Evolutionary conservation across 2,888 invertebrate species (phyloP), one percentile per base, ranked within the genome.

Genomic region (Eudemis profundana): DNA sequence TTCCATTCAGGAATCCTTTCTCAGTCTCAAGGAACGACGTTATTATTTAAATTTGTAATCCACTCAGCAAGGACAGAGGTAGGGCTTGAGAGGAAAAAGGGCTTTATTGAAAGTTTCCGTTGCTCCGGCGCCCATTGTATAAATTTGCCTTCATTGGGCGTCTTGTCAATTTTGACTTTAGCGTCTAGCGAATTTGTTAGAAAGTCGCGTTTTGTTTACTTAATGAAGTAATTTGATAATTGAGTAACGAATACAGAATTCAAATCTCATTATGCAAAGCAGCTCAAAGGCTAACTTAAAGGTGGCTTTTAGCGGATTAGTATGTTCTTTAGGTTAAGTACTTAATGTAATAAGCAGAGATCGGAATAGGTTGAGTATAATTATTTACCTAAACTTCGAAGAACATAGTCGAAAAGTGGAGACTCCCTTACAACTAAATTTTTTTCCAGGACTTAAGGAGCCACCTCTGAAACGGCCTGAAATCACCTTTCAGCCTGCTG

Each of bases 41-140:
- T 49, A 27, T 49, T 49, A 49, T 49, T 49, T 49, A 29, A 49
- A 49, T 49, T 27, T 8, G 23, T 29, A 49, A 49, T 49, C 27
- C 49, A 29, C 49, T 49, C 49, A 49, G 27, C 27, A 12, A 27
- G 15, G 29, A 15, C 49, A 49, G 27, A 49, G 27, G 49, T 29
- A 49, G 15, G 19, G 27, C 3, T 27, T 27, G 27, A 12, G 7
- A 21, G 1, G 1, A 19, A 21, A 12, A 19, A 8, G n/a, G 47
- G 15, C 15, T 42, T 42, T 42, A 40, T 54, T 27, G 14, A 42
- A 54, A 54, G 23, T 40, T 54, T 54, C 27, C 54, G 40, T 42
- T 40, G 23, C 17, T 56, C 50, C 40, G 17, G 1, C 14, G 27
- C 27, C 42, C 23, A 15, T 53, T 54, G 54, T 29, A 56, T 56